These are phyloP conservation scores for Fragum whitleyi DNA, from an alignment of 2,888 invertebrate species.

Conservation along the genomic window DNA sequence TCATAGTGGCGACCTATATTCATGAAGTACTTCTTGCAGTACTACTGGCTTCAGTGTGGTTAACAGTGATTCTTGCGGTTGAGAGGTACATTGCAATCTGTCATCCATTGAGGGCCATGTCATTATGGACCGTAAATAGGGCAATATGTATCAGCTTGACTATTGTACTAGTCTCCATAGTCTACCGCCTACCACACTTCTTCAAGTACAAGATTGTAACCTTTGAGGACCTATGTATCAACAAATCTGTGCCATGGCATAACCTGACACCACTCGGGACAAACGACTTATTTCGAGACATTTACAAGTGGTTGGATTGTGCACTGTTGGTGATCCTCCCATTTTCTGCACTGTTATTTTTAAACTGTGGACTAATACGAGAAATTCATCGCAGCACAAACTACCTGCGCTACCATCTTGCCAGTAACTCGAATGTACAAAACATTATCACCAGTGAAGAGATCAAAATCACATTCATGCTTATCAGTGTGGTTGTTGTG, in stretches of 20 bases:
- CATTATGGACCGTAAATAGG: conserved; percentile 78
- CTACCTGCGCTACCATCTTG: conserved; percentile 79
- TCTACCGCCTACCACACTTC: conserved; percentile 77
- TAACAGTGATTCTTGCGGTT: conserved; percentile 83
- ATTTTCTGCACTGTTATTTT: conserved; percentile 76
- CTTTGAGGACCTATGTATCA: conserved; percentile 39
- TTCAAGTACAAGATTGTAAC: conserved; percentile 70
- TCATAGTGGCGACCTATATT: conserved; percentile 70
- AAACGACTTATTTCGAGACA: conserved; percentile 62
- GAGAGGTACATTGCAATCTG: conserved; percentile 84
- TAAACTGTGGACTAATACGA: conserved; percentile 80
- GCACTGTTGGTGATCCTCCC: conserved; percentile 78
- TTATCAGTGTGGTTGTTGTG: conserved; percentile 82
- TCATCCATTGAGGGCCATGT: conserved; percentile 79
- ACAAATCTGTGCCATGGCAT: conserved; percentile 48
- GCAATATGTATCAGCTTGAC: conserved; percentile 77
- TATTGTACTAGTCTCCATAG: conserved; percentile 72
- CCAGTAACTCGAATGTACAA: conserved; percentile 69
- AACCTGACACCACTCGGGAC: conserved; percentile 63
- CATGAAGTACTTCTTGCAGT: conserved; percentile 72
- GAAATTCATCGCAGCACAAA: conserved; percentile 82
- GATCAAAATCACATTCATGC: conserved; percentile 83
- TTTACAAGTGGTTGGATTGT: conserved; percentile 75
- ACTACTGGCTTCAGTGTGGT: conserved; percentile 80
- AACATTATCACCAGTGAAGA: conserved; percentile 80